Percentiles rank a stretch among this genome's conserved stretches.
These are phyloP conservation scores for Ophion costatus DNA, from an alignment of 2,888 invertebrate genomes.

Conservation along the genomic window DNA sequence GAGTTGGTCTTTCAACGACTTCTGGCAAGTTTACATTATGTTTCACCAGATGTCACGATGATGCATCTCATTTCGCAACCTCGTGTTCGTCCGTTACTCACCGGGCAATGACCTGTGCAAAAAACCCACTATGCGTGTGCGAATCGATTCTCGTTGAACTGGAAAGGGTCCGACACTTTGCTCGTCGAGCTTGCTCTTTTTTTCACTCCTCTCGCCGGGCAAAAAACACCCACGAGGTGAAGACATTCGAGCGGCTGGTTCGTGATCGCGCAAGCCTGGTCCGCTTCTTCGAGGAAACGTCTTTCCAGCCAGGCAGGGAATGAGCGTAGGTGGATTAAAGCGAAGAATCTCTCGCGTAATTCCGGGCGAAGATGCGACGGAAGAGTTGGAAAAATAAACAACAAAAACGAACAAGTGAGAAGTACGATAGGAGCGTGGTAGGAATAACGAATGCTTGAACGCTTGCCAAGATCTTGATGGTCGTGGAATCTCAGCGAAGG, in stretches of 20 bases:
- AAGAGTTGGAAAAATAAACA: slow-evolving; percentile 5
- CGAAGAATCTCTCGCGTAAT: slow-evolving; percentile 34
- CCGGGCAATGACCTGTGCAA: neutral
- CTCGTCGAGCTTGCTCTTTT: neutral
- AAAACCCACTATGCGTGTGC: neutral
- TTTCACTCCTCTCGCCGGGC: neutral
- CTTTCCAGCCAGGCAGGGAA: neutral
- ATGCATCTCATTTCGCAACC: neutral
- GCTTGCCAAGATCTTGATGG: slow-evolving; percentile 76
- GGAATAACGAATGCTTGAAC: slow-evolving; percentile 77
- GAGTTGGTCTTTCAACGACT: neutral
- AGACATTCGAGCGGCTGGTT: neutral
- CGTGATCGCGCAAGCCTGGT: neutral
- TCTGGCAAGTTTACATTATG: neutral
- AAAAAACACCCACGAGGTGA: neutral
- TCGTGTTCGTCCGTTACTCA: neutral
- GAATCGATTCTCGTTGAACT: neutral
- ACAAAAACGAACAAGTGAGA: slow-evolving; percentile 2
- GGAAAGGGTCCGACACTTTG: neutral
- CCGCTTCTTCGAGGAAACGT: neutral
- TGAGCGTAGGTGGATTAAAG: slow-evolving; percentile 26
- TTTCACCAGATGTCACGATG: slow-evolving; percentile 9
- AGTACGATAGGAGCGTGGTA: slow-evolving; percentile 55
- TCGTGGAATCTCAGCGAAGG: slow-evolving; percentile 20
- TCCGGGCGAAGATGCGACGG: slow-evolving; percentile 30